Evolutionary conservation across 2,797 vertebrate species (phyloP), one percentile per base, ranked within the genome.

Genomic region (Saxicola maurus): DNA sequence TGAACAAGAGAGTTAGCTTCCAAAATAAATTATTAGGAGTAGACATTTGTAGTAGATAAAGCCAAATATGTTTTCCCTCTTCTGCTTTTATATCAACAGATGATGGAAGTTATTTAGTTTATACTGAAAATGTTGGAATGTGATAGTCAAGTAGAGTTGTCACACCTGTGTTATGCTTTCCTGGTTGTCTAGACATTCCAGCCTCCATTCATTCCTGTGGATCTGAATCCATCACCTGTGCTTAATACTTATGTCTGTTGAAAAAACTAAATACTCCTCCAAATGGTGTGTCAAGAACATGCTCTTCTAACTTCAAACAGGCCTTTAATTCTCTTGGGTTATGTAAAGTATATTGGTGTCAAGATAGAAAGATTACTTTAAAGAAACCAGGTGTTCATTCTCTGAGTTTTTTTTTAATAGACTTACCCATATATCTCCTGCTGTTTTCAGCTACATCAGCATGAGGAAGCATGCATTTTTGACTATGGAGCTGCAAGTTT

Each of bases 101-200:
- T 93, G 90, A 94, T 92, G 84, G 91, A 91, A 90, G 60, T 91
- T 93, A 79, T 52, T 84, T 86, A 76, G 90, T 91, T 95, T 95
- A 84, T 90, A 91, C 61, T 91, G 84, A 90, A 88, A 94, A 90
- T 76, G 49, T 92, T 95, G 94, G 90, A 92, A 95, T 94, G 93
- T 85, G 91, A 90, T 91, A 93, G 87, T 84, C 7, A 3, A 90
- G 84, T 71, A 82, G 81, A 94, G 60, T 86, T 94, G 89, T 95
- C 91, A 79, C 94, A 95, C 94, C 94, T 95, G 94, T 95, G 94
- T 95, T 95, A 94, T 94, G 91, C 91, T 95, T 95, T 94, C 81
- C 91, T 91, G 67, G 82, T 94, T 5, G 92, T 95, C 94, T 95
- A 93, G 94, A 95, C 94, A 93, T 95, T 95, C 89, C 92, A 95